phyloP scores from a whole-genome alignment of 1,140 invertebrate species.

The Gonioctena quinquepunctata region DNA sequence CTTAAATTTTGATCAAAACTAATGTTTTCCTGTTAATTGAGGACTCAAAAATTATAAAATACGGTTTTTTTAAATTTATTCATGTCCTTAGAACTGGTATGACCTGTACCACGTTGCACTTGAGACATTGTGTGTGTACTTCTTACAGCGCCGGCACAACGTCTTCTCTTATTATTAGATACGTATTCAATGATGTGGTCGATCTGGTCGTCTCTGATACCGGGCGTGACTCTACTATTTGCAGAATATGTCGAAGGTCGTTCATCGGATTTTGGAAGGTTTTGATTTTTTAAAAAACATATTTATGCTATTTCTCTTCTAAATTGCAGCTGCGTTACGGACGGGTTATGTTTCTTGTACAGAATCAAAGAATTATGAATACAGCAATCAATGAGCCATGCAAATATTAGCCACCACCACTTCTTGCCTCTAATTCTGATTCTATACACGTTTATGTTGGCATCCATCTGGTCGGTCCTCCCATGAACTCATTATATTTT shows the following conservation, averaged over 20 bases:
- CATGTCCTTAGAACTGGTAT: no score
- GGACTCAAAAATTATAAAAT: no score
- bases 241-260: no score
- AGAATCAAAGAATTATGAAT: slow-evolving; percentile 47
- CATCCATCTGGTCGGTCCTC: slow-evolving; percentile 1
- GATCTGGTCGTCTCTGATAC: neutral
- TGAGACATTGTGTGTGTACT: slow-evolving; percentile 16
- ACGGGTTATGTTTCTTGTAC: slow-evolving; percentile 21
- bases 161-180: slow-evolving; percentile 3
- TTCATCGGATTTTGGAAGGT: no score
- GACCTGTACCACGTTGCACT: slow-evolving; percentile 28
- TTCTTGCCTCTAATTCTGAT: slow-evolving; percentile 52
- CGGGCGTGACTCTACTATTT: neutral
- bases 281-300: neutral
- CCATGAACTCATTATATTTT: slow-evolving; percentile 10
- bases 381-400: slow-evolving; percentile 41
- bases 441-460: slow-evolving; percentile 50
- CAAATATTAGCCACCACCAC: slow-evolving; percentile 49
- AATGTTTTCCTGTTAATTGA: no score
- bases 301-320: slow-evolving; percentile 5
- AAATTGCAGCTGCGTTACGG: neutral
- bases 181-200: neutral
- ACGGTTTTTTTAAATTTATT: no score
- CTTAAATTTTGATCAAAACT: no score
- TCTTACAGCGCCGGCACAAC: slow-evolving; percentile 5